These are phyloP conservation scores for Embiotoca jacksoni DNA, from an alignment of 2,113 vertebrate genomes.

Conservation along the genomic window DNA sequence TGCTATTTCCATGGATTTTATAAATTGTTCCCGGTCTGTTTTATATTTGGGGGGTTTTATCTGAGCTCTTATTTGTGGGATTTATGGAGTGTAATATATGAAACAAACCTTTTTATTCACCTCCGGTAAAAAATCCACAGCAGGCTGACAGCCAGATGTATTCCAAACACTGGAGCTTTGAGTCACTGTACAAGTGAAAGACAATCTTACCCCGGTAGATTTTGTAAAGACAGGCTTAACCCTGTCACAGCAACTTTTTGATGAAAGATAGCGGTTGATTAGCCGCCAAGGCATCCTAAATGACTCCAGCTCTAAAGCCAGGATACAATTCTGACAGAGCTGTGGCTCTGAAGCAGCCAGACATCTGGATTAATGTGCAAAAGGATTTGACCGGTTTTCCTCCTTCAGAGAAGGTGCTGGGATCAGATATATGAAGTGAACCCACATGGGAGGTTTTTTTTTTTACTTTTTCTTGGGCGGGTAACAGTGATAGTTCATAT, in stretches of 20 bases:
- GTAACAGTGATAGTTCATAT: neutral
- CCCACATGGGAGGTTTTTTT: neutral
- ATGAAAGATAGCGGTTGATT: slow-evolving; percentile 65
- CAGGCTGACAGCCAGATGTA: slow-evolving; percentile 7
- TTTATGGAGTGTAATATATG: neutral
- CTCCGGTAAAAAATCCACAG: slow-evolving; percentile 2
- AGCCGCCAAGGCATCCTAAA: slow-evolving; percentile 60
- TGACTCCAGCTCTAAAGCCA: slow-evolving; percentile 52
- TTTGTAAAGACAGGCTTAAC: slow-evolving; percentile 37
- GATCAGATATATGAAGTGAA: slow-evolving; percentile 31
- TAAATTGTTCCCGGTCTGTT: neutral
- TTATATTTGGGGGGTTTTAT: slow-evolving; percentile 3
- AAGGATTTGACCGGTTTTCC: slow-evolving; percentile 56
- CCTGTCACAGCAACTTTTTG: slow-evolving; percentile 47
- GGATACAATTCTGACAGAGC: slow-evolving; percentile 55
- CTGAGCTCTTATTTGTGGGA: slow-evolving; percentile 14
- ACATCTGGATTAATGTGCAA: slow-evolving; percentile 62
- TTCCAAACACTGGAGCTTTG: slow-evolving; percentile 30
- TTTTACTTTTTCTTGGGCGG: neutral
- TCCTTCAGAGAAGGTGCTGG: slow-evolving; percentile 30
- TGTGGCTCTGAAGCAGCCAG: slow-evolving; percentile 54
- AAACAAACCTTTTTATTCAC: slow-evolving; percentile 31
- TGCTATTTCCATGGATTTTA: neutral
- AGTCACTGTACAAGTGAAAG: slow-evolving; percentile 42
- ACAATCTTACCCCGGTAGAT: slow-evolving; percentile 42